Conservation (phyloP, 2,797 vertebrate genomes). For the Percopsis omiscomaycus region DNA sequence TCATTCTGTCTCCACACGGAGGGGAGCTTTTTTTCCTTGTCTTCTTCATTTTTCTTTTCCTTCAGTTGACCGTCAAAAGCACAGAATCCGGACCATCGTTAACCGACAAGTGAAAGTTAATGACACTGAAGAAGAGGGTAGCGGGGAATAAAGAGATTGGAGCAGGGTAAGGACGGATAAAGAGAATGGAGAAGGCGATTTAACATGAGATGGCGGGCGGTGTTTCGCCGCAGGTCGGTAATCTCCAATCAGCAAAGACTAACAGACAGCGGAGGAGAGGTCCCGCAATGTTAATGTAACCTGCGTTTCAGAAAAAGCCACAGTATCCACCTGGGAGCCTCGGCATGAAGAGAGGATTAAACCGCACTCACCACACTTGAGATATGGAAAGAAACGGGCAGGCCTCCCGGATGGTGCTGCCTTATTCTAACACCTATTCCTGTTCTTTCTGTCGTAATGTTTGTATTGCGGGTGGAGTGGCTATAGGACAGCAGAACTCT, state of each 20-base stretch:
- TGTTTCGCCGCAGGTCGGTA: slow-evolving; percentile 65
- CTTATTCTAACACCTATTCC: slow-evolving; percentile 40
- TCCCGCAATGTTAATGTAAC: slow-evolving; percentile 67
- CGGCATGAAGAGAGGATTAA: slow-evolving; percentile 75
- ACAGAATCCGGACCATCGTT: slow-evolving; percentile 43
- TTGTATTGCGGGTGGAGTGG: slow-evolving; percentile 28
- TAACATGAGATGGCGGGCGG: slow-evolving; percentile 63
- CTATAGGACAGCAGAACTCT: slow-evolving; percentile 1
- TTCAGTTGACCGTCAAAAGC: slow-evolving; percentile 37
- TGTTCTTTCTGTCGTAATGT: slow-evolving; percentile 17
- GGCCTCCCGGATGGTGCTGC: slow-evolving; percentile 56
- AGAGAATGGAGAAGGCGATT: slow-evolving; percentile 57
- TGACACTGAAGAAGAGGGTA: slow-evolving; percentile 63
- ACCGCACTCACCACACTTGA: slow-evolving; percentile 70
- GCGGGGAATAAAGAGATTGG: slow-evolving; percentile 59
- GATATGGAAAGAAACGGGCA: slow-evolving; percentile 48
- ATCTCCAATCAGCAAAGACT: slow-evolving; percentile 79
- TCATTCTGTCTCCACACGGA: slow-evolving; percentile 70
- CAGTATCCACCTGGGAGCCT: slow-evolving; percentile 69
- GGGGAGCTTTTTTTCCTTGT: slow-evolving; percentile 38
- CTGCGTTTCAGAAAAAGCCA: slow-evolving; percentile 64
- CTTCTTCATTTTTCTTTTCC: slow-evolving; percentile 45
- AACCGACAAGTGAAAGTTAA: slow-evolving; percentile 51
- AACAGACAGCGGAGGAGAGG: slow-evolving; percentile 70
- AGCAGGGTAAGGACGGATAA: slow-evolving; percentile 43